Evolutionary conservation across 2,888 invertebrate genomes (phyloP).

Genomic region (Luperina nickerlii): DNA sequence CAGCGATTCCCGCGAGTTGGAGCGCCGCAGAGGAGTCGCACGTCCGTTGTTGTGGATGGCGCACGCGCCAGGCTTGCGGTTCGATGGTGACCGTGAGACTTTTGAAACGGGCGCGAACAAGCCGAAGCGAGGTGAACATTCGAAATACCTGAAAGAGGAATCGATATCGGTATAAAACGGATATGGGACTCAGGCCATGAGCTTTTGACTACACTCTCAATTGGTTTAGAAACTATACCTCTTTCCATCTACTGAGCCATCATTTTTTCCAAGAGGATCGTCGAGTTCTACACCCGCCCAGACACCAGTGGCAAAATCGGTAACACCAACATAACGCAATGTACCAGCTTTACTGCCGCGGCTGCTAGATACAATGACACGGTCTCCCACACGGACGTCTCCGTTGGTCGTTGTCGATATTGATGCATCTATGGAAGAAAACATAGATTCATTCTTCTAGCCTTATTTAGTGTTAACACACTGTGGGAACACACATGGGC

Average conservation of each 20-base stretch:
- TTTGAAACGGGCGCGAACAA: conserved; percentile 98
- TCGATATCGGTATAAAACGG: conserved; percentile 38
- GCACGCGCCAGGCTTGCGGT: conserved; percentile 91
- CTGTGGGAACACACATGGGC: neutral
- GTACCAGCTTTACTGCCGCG: conserved; percentile 97
- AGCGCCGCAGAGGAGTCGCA: conserved; percentile 91
- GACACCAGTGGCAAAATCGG: conserved; percentile 97
- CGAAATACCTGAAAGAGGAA: conserved; percentile 95
- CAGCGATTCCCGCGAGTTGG: conserved; percentile 96
- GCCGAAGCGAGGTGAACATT: conserved; percentile 97
- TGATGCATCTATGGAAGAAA: conserved; percentile 81
- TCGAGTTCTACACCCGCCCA: conserved; percentile 99
- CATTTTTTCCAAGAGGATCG: conserved; percentile 98
- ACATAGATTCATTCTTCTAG: conserved; percentile 11
- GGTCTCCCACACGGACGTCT: conserved; percentile 96
- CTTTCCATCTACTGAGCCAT: conserved; percentile 97
- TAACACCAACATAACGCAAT: conserved; percentile 95
- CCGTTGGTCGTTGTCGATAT: conserved; percentile 87
- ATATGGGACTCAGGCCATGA: neutral
- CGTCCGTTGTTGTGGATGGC: conserved; percentile 92
- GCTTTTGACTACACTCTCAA: neutral
- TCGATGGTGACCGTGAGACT: conserved; percentile 96
- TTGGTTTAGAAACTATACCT: conserved; percentile 90
- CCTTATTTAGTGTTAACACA: neutral
- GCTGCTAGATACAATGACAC: conserved; percentile 96